Conservation (phyloP, 2,797 vertebrate genomes). For the Enteromius mattozi region DNA sequence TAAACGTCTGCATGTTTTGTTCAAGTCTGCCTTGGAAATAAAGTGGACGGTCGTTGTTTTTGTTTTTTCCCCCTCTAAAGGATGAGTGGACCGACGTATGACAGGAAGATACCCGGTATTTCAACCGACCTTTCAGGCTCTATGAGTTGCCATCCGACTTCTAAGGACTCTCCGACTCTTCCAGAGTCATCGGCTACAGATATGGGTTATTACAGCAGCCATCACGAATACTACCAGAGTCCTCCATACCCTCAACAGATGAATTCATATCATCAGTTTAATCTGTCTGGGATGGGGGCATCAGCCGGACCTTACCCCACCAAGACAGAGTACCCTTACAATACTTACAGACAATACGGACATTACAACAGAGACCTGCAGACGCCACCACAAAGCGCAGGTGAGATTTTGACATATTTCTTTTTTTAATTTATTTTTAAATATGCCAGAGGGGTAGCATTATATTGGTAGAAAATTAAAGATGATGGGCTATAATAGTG, state of each 20-base stretch:
- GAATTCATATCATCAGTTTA: constrained; percentile 91
- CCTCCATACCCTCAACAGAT: constrained; percentile 87
- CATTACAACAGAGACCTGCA: constrained; percentile 93
- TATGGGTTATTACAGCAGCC: constrained; percentile 93
- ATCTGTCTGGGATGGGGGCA: constrained; percentile 87
- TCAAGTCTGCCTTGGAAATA: constrained; percentile 53
- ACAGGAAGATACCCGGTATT: constrained; percentile 94
- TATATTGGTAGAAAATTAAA: background rate
- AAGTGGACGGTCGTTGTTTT: constrained; percentile 59
- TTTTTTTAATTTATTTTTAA: background rate
- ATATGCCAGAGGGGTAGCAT: background rate
- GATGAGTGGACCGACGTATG: constrained; percentile 91
- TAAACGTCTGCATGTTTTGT: constrained; percentile 40
- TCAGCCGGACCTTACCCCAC: constrained; percentile 85
- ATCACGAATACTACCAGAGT: constrained; percentile 91
- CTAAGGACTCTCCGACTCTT: constrained; percentile 96
- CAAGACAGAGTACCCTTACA: constrained; percentile 93
- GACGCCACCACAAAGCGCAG: constrained; percentile 88
- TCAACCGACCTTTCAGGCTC: constrained; percentile 93
- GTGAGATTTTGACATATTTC: constrained; percentile 72
- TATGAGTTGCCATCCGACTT: constrained; percentile 92
- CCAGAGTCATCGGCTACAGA: constrained; percentile 97
- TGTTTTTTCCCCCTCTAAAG: constrained; percentile 52
- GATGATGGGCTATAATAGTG: background rate
- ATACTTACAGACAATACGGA: constrained; percentile 90